phyloP scores from a whole-genome alignment of 2,797 vertebrate species.

The Chaetodon trifasciatus region DNA sequence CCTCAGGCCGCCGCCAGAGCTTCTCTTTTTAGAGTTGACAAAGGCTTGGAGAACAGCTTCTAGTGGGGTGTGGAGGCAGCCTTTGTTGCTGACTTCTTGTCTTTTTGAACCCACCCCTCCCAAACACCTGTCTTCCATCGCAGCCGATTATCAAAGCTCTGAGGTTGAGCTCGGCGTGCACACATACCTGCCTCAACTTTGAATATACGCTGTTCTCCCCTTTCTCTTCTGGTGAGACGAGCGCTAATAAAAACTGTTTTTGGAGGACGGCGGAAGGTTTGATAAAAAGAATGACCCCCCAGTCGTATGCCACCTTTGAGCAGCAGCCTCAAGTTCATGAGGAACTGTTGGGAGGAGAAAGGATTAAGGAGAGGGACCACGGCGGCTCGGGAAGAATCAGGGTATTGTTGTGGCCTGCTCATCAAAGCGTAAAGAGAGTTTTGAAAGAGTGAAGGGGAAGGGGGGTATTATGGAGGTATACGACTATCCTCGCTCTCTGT shows the following conservation, averaged over 20 bases:
- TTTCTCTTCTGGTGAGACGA: slow-evolving; percentile 3
- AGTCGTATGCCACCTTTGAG: slow-evolving; percentile 12
- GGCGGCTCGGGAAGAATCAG: slow-evolving; percentile 70
- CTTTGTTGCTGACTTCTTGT: slow-evolving; percentile 73
- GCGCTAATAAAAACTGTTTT: neutral
- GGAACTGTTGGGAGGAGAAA: slow-evolving; percentile 48
- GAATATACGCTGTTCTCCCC: neutral
- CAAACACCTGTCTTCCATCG: slow-evolving; percentile 70
- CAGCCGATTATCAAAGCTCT: slow-evolving; percentile 57
- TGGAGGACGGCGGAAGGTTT: neutral
- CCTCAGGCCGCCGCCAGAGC: slow-evolving; percentile 48
- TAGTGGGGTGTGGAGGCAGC: slow-evolving; percentile 25
- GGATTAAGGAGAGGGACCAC: slow-evolving; percentile 70
- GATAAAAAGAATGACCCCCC: slow-evolving; percentile 23
- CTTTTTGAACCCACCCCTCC: slow-evolving; percentile 64
- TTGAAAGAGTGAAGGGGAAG: slow-evolving; percentile 51
- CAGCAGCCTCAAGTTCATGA: slow-evolving; percentile 74
- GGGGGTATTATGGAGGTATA: slow-evolving; percentile 34
- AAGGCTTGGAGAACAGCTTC: slow-evolving; percentile 53
- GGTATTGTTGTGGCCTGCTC: slow-evolving; percentile 77
- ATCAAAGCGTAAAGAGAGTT: slow-evolving; percentile 75
- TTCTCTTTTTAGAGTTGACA: slow-evolving; percentile 72
- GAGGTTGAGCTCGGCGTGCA: slow-evolving; percentile 1
- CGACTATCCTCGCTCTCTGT: slow-evolving; percentile 28
- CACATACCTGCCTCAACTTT: slow-evolving; percentile 10